phyloP scores from a whole-genome alignment of 2,888 invertebrate species.

The Tachina fera region DNA sequence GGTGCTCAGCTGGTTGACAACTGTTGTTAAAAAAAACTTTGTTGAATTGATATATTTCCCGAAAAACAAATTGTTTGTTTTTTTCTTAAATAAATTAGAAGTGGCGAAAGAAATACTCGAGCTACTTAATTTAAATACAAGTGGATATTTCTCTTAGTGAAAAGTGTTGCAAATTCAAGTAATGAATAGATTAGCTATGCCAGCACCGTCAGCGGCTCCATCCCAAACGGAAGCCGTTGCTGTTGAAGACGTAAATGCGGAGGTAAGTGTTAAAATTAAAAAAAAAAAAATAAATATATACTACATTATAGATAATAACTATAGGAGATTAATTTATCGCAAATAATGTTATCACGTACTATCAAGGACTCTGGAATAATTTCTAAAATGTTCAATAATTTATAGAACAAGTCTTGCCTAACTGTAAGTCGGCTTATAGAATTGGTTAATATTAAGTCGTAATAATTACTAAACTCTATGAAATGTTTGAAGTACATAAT shows the following conservation, averaged over 20 bases:
- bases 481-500: no score
- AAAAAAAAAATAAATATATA: neutral
- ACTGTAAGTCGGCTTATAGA: no score
- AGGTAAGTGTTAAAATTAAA: conserved; percentile 33
- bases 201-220: conserved; percentile 24
- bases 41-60: conserved; percentile 23
- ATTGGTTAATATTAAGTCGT: no score
- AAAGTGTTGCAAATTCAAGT: neutral
- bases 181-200: conserved; percentile 66
- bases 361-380: no score
- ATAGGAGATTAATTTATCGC: no score
- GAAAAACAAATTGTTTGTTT: conserved; percentile 11
- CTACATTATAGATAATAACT: no score
- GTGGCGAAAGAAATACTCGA: neutral
- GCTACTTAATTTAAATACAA: neutral
- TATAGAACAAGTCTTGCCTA: no score
- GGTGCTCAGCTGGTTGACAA: conserved; percentile 11
- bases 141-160: neutral
- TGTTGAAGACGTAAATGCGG: conserved; percentile 30
- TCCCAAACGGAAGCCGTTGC: conserved; percentile 63
- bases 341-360: no score
- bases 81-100: neutral
- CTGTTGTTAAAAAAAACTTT: conserved; percentile 26
- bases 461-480: no score
- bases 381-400: no score